phyloP scores from a whole-genome alignment of 2,797 vertebrate genomes.

The Leptoclinus maculatus region DNA sequence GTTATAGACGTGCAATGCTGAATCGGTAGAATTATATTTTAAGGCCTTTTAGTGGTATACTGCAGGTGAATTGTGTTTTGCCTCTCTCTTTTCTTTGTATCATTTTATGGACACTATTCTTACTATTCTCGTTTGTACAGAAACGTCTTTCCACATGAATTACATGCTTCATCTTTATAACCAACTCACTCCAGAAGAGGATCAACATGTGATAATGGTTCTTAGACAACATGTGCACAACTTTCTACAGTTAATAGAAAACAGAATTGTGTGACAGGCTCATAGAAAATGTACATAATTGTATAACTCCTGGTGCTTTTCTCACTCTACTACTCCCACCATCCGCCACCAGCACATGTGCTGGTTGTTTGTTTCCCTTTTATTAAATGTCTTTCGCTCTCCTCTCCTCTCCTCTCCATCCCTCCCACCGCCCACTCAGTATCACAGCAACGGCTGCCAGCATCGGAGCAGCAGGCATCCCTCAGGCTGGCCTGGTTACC shows the following conservation, averaged over 20 bases:
- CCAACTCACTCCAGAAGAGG: neutral
- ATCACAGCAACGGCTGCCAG: constrained; percentile 98
- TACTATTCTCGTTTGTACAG: neutral
- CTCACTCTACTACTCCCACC: constrained; percentile 42
- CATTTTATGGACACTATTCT: neutral
- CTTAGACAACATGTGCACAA: constrained; percentile 13
- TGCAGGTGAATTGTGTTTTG: neutral
- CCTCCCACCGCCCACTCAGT: constrained; percentile 82
- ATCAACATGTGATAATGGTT: too few relatives aligned
- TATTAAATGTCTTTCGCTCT: constrained; percentile 70
- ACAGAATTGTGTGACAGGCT: constrained; percentile 13
- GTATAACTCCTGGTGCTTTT: constrained; percentile 27
- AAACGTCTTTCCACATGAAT: neutral
- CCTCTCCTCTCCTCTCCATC: constrained; percentile 52
- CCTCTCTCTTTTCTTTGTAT: neutral
- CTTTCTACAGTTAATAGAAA: neutral
- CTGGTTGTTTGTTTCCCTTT: constrained; percentile 66
- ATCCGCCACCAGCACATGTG: constrained; percentile 41
- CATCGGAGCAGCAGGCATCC: constrained; percentile 97
- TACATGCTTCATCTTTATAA: neutral
- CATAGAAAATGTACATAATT: constrained; percentile 7
- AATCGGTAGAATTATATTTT: neutral
- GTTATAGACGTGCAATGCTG: neutral
- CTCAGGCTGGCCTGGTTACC: constrained; percentile 97
- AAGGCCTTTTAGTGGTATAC: neutral